Conservation (phyloP, 1,140 invertebrate species). For the Probaryconus sp. region DNA sequence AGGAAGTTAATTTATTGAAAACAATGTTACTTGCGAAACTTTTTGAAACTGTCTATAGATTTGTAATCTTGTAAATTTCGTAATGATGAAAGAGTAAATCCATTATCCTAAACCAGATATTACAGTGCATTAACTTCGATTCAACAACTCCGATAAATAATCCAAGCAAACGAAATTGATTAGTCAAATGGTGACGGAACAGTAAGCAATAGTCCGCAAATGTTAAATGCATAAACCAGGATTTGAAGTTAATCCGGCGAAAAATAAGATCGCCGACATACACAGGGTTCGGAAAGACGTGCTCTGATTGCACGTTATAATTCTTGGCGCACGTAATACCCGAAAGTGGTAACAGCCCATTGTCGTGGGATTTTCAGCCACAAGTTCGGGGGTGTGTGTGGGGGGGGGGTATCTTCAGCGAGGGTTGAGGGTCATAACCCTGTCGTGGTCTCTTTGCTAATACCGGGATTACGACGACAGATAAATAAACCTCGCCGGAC, state of each 20-base stretch:
- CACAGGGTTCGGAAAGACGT: constrained; percentile 18
- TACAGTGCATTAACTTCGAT: too few species aligned
- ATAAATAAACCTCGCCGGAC: constrained; percentile 63
- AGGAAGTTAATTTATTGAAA: too few species aligned
- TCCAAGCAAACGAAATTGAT: too few species aligned
- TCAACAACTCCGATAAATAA: too few species aligned
- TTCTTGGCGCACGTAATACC: constrained; percentile 41
- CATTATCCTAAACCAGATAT: too few species aligned
- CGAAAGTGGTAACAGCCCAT: constrained; percentile 53
- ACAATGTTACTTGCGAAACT: too few species aligned
- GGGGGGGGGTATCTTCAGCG: constrained; percentile 47
- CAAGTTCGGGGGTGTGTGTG: too few species aligned
- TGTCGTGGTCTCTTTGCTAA: constrained; percentile 62
- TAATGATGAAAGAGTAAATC: too few species aligned
- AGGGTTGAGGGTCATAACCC: constrained; percentile 56
- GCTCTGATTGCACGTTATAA: constrained; percentile 48
- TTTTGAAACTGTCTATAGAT: too few species aligned
- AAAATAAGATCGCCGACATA: constrained; percentile 2
- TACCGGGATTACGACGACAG: constrained; percentile 60
- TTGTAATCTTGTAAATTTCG: too few species aligned
- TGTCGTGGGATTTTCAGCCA: constrained; percentile 48
- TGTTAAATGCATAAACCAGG: constrained; percentile 8
- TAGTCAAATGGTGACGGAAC: too few species aligned
- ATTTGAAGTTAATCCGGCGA: neutral
- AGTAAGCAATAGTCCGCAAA: too few species aligned